These are phyloP conservation scores for Malurus melanocephalus DNA, from an alignment of 2,113 vertebrate species.

Conservation along the genomic window DNA sequence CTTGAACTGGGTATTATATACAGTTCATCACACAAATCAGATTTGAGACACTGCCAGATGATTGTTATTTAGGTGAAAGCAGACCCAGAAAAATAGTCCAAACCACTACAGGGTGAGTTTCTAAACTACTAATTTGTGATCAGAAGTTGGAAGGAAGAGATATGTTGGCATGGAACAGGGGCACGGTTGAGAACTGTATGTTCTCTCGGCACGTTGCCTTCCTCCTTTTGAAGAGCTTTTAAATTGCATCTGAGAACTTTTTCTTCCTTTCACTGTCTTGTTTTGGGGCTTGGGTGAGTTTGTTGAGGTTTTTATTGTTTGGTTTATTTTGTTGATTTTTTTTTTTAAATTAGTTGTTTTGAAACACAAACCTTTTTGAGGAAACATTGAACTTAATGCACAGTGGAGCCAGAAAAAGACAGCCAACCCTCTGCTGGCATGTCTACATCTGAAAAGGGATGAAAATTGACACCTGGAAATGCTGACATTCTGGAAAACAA, in stretches of 20 bases:
- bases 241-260: neutral
- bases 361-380: conserved; percentile 25
- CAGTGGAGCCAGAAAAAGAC: neutral
- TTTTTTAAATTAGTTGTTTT: neutral
- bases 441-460: neutral
- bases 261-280: neutral
- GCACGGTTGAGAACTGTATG: conserved; percentile 3
- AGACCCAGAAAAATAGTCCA: conserved; percentile 14
- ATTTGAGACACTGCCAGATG: conserved; percentile 48
- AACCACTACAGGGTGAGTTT: conserved; percentile 18
- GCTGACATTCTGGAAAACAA: conserved; percentile 41
- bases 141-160: conserved; percentile 29
- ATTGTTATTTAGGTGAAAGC: conserved; percentile 50
- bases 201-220: neutral
- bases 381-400: neutral
- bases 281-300: neutral
- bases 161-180: conserved; percentile 20
- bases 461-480: conserved; percentile 54
- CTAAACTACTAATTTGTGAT: conserved; percentile 40
- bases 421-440: neutral
- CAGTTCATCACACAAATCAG: conserved; percentile 20
- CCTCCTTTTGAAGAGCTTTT: neutral
- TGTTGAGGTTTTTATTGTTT: neutral
- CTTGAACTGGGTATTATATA: conserved; percentile 45
- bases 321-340: neutral